Base-by-base conservation (phyloP, 2,797 vertebrate species). In the Xenops minutus region DNA sequence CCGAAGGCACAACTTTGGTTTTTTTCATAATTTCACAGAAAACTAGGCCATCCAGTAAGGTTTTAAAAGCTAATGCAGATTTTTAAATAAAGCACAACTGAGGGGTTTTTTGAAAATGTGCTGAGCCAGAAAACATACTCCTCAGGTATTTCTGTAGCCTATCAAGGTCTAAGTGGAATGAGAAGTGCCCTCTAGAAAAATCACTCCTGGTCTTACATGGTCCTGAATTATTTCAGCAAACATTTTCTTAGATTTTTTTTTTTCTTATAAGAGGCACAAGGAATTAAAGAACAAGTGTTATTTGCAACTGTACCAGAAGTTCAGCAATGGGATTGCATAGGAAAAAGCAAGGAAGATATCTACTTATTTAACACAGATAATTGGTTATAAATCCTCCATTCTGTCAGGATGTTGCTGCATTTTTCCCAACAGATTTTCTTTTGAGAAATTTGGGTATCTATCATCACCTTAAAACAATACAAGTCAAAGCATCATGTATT, bases 41-140 rank as follows among this genome's bases (percentile, higher is more conserved):
- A 97, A 96, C 77, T 94, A 96, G 96, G 94, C 81, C 94, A 97
- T 85, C 77, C 71, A 54, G 77, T 73, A 52, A 64, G 61, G 43
- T 85, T 90, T 92, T 95, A 95, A 54, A 49, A 96, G 88, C 92
- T 96, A 97, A 96, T 92, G 95, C 61, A 93, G 72, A 77, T 61
- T 96, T 92, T 91, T n/a, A 77, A 94, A 89, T 81, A 74, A 92
- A 91, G 9, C 56, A 64, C 39, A 68, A 51, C 27, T 49, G 64
- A 92, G 69, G 10, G 9, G 5, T 83, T 93, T 93, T 91, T 14
- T 3, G 71, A 95, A 95, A 94, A 94, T 93, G 64, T 96, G 92
- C 93, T 97, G 96, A 97, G 93, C 89, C 84, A 97, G 96, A 96
- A 94, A 95, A 92, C 52, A 85, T 46, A 46, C 75, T 74, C 58